Conservation (phyloP, 2,888 invertebrate species). For the Campoplex nolae region DNA sequence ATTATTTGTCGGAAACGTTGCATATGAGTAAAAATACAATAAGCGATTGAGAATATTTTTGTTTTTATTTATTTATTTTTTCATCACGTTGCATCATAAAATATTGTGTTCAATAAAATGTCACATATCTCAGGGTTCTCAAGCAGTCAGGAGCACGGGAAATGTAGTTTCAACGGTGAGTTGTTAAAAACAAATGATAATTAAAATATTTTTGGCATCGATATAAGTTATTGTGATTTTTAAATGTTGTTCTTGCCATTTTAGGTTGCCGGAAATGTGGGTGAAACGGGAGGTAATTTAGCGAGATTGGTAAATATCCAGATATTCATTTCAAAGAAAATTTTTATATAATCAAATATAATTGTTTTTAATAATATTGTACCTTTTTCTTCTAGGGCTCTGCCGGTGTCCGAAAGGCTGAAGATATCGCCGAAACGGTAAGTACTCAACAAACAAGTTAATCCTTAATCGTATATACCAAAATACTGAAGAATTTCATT, state of each 20-base stretch:
- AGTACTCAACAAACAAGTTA: background rate
- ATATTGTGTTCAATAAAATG: background rate
- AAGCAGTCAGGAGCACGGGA: background rate
- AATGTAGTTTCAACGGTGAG: background rate
- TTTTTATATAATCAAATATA: background rate
- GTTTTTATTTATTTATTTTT: too few relatives aligned
- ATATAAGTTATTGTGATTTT: background rate
- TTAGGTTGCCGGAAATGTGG: background rate
- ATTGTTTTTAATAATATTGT: background rate
- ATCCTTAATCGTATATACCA: background rate
- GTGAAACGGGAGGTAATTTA: background rate
- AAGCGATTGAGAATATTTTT: background rate
- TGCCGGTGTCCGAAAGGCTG: background rate
- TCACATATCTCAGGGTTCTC: background rate
- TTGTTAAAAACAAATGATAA: background rate
- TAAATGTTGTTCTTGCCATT: background rate
- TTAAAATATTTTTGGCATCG: background rate
- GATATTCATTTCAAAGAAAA: background rate
- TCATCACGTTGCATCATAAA: too few relatives aligned
- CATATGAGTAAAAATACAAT: background rate
- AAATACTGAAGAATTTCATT: background rate
- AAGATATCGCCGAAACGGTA: background rate
- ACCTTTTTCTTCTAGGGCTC: background rate
- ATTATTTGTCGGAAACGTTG: background rate
- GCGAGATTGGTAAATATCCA: background rate